Base-by-base conservation (phyloP, 2,888 invertebrate species). In the Eledone cirrhosa region DNA sequence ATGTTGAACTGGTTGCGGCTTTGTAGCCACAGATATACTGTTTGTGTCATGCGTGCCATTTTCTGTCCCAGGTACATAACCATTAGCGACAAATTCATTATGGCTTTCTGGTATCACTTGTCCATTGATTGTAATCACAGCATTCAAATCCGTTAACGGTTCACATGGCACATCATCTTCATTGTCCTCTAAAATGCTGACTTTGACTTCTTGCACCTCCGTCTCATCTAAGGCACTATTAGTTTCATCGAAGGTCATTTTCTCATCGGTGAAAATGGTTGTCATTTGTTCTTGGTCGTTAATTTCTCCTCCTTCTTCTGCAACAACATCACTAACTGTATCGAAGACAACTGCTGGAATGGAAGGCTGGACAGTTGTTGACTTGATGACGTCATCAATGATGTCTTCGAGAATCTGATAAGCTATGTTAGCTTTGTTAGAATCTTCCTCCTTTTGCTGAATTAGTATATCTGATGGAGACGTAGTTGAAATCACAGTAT, bases 371-470 rank as follows among this genome's bases (percentile, higher is more conserved):
- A 79, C 83, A 14, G 86, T 86, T 27, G 87, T 87, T n/a, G 89
- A 90, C n/a, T 80, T 84, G 53, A 91, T 86, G 27, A 91, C 90
- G 78, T 90, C 90, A 79, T 89, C 86, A 47, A 90, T 87, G 47
- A 90, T 84, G 65, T 88, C 88, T 75, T 87, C 86, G 8, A 90
- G 83, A 65, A 90, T 83, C 41, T 85, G 86, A 31, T 79, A 59
- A n/a, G 83, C 83, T 22, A 85, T 78, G 27, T 65, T 77, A 53
- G 80, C 80, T n/a, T 65, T 67, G 4, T 24, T 31, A 48, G 53
- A 33, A n/a, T 77, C 65, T 48, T 81, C 75, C 19, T 74, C 65
- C 48, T 78, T 77, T 22, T 78, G 74, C n/a, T 48, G 79, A n/a
- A 4, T 48, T 33, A 31, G 41, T 41, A 41, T 27, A 67, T 41